Percentiles rank a stretch among this genome's conserved stretches.
These are phyloP conservation scores for Conopomorpha cramerella DNA, from an alignment of 1,140 invertebrate species.

Conservation along the genomic window DNA sequence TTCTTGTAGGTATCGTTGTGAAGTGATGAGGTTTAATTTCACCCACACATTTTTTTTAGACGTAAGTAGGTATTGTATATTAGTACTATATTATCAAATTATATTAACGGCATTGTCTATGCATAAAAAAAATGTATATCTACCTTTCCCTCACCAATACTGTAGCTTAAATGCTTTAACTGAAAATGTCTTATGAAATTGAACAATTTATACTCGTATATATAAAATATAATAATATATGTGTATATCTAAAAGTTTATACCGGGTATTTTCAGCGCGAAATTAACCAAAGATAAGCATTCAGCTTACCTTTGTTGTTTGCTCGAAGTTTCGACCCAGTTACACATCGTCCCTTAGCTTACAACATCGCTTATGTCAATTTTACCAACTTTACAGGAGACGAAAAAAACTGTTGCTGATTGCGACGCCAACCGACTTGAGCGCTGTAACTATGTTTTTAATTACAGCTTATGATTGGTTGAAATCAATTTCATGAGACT, in stretches of 20 bases:
- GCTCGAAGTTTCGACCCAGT: slow-evolving; percentile 10
- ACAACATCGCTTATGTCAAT: neutral
- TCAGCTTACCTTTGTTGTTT: slow-evolving; percentile 1
- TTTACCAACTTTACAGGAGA: neutral
- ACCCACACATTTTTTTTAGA: no score
- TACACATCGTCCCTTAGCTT: neutral
- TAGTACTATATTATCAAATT: neutral
- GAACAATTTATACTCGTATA: slow-evolving; percentile 33
- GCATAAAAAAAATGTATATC: slow-evolving; percentile 1
- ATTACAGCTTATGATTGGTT: no score
- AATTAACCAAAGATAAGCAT: no score
- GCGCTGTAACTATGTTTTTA: no score
- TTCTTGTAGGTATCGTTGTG: no score
- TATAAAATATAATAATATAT: slow-evolving; percentile 7
- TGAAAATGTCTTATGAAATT: slow-evolving; percentile 53
- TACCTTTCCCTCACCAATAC: slow-evolving; percentile 4
- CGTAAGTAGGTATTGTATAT: neutral
- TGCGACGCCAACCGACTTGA: no score
- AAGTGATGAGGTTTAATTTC: no score
- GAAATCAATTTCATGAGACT: no score
- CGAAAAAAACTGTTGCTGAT: neutral
- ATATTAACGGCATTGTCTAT: neutral
- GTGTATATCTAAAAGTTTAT: neutral
- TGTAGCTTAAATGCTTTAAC: slow-evolving; percentile 51
- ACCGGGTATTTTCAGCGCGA: neutral